These are phyloP conservation scores for Heliconius cydno DNA, from an alignment of 2,888 invertebrate species.

Conservation along the genomic window DNA sequence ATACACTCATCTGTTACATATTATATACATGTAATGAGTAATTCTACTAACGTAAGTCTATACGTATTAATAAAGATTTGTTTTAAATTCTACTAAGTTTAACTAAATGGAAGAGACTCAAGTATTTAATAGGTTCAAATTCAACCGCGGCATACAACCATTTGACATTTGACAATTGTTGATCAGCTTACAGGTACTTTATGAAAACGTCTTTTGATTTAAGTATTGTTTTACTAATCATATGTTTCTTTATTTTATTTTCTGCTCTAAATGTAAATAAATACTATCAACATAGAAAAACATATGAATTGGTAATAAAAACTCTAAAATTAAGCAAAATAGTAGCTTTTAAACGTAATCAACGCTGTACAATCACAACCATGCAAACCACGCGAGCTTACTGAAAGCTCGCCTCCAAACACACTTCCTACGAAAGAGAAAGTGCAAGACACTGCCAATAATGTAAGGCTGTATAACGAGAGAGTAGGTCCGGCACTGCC, in stretches of 20 bases:
- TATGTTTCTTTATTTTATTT: too few species aligned
- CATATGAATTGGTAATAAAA: background rate
- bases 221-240: too few species aligned
- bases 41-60: too few species aligned
- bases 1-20: background rate
- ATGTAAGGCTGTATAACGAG: conserved; percentile 11
- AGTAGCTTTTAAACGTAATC: background rate
- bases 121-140: too few species aligned
- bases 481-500: background rate
- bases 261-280: background rate
- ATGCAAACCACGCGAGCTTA: conserved; percentile 5
- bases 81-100: too few species aligned
- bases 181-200: too few species aligned
- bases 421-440: background rate
- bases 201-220: too few species aligned
- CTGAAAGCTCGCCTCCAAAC: conserved; percentile 8
- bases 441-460: conserved; percentile 6
- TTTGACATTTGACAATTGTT: too few species aligned
- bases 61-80: too few species aligned
- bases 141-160: too few species aligned
- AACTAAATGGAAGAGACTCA: too few species aligned
- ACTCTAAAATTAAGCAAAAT: background rate
- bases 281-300: background rate
- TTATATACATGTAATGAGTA: too few species aligned
- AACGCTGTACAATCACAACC: background rate